Evolutionary conservation across 2,888 invertebrate species (phyloP).

Genomic region (Ophion costatus): DNA sequence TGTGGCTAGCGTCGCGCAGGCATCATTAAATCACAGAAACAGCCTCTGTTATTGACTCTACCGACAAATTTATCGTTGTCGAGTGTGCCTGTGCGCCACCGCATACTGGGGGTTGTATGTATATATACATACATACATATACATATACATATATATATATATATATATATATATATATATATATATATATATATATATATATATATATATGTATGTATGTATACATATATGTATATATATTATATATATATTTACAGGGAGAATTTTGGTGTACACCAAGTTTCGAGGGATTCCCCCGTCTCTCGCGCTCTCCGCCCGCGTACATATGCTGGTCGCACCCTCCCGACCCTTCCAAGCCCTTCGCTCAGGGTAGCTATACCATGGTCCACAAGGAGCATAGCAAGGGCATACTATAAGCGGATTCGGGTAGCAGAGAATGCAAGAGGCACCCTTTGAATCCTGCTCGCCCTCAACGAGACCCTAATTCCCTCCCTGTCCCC

Average conservation of each 20-base stretch:
- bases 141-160: background rate
- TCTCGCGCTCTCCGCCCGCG: background rate
- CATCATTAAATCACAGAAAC: slow-evolving; percentile 83
- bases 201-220: slow-evolving; percentile 66
- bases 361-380: slow-evolving; percentile 35
- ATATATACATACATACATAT: slow-evolving; percentile 65
- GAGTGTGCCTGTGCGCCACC: slow-evolving; percentile 74
- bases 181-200: slow-evolving; percentile 47
- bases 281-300: too few species aligned
- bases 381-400: slow-evolving; percentile 26
- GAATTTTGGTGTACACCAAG: too few species aligned
- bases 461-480: too few species aligned
- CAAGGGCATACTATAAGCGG: slow-evolving; percentile 45
- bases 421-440: slow-evolving; percentile 66
- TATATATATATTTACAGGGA: too few species aligned
- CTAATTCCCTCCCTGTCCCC: too few species aligned
- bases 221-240: slow-evolving; percentile 64
- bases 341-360: slow-evolving; percentile 63
- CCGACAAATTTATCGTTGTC: slow-evolving; percentile 82
- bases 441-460: slow-evolving; percentile 55
- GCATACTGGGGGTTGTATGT: slow-evolving; percentile 68
- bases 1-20: slow-evolving; percentile 71
- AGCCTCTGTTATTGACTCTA: slow-evolving; percentile 83
- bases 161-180: slow-evolving; percentile 67
- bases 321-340: slow-evolving; percentile 66